Evolutionary conservation across 2,797 vertebrate species (phyloP).

Genomic region (Hemibagrus guttatus): DNA sequence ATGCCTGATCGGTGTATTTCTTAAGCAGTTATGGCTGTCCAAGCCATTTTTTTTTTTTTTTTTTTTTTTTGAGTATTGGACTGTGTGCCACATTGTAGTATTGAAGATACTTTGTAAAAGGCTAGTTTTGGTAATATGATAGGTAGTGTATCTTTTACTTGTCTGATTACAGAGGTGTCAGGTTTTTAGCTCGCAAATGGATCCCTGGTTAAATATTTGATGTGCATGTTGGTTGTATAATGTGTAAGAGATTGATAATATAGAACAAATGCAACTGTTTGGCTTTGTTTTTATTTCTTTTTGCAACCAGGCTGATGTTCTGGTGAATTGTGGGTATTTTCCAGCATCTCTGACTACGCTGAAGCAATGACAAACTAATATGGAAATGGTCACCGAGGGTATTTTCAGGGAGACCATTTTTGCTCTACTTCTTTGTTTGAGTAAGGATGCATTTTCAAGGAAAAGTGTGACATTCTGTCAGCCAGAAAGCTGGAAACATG

Average conservation of each 20-base stretch:
- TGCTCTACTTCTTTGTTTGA: background rate
- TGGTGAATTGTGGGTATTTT: background rate
- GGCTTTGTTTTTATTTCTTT: background rate
- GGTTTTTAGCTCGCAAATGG: background rate
- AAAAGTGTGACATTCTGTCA: too few relatives aligned
- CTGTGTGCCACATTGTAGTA: background rate
- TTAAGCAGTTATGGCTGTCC: background rate
- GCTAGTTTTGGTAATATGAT: background rate
- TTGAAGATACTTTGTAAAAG: background rate
- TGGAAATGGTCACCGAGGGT: background rate
- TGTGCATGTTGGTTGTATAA: background rate
- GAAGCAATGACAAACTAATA: background rate
- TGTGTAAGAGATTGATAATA: background rate
- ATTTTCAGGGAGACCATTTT: background rate
- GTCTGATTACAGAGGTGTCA: slow-evolving; percentile 12
- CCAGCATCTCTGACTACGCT: background rate
- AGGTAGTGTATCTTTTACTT: background rate
- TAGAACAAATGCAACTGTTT: background rate
- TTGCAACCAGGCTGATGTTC: background rate
- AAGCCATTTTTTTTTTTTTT: too few relatives aligned
- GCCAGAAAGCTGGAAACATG: too few relatives aligned
- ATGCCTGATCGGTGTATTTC: too few relatives aligned
- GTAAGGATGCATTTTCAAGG: background rate
- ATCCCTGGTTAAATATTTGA: background rate
- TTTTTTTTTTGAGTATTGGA: too few relatives aligned